These are phyloP conservation scores for Hycleus cichorii DNA, from an alignment of 1,140 invertebrate species.

Conservation along the genomic window DNA sequence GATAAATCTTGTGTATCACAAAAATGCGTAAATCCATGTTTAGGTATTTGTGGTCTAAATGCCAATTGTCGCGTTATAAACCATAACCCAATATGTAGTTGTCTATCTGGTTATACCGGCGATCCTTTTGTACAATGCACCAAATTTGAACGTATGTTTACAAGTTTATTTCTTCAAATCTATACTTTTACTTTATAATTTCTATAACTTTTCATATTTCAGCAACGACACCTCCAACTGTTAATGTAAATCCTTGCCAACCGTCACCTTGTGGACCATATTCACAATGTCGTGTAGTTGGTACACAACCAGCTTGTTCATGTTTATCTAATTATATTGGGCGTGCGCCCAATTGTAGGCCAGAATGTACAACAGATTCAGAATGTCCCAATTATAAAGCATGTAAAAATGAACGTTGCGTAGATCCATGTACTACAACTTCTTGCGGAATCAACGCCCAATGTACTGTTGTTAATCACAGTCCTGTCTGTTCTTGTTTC, in stretches of 20 bases:
- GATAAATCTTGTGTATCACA: constrained; percentile 75
- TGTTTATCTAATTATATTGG: constrained; percentile 68
- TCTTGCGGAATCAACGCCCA: constrained; percentile 66
- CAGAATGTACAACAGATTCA: constrained; percentile 65
- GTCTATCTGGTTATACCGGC: constrained; percentile 62
- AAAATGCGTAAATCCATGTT: constrained; percentile 75
- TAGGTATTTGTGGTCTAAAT: constrained; percentile 69
- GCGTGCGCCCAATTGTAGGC: constrained; percentile 68
- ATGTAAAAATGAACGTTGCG: constrained; percentile 71
- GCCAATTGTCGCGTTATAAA: constrained; percentile 77
- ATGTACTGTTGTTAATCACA: constrained; percentile 71
- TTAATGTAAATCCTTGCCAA: constrained; percentile 53
- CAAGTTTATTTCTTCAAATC: constrained; percentile 5
- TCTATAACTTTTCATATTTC: constrained; percentile 18
- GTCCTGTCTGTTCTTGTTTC: constrained; percentile 61
- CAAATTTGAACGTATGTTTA: constrained; percentile 51
- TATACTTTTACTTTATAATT: constrained; percentile 8
- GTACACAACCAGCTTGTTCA: constrained; percentile 63
- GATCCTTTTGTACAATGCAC: constrained; percentile 67
- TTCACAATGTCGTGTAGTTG: constrained; percentile 65
- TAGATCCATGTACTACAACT: constrained; percentile 65
- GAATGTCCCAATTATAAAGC: constrained; percentile 68
- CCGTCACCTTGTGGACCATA: constrained; percentile 73
- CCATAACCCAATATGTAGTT: constrained; percentile 77
- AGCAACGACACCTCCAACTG: constrained; percentile 35